phyloP scores from a whole-genome alignment of 2,888 invertebrate species.

The Aspidapion aeneum region DNA sequence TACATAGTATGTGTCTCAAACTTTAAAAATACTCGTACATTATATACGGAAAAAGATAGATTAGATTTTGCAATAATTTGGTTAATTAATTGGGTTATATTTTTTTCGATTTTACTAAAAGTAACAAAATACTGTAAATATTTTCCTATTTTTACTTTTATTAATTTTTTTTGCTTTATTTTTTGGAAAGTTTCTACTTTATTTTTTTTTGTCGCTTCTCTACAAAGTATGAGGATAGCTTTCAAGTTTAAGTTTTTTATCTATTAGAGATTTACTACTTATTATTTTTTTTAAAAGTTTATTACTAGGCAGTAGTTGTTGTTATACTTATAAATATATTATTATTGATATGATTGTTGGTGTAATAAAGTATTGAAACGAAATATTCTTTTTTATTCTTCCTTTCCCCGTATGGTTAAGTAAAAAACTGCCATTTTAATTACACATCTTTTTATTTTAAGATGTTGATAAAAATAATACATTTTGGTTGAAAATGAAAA shows the following conservation, averaged over 20 bases:
- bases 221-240: neutral
- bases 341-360: constrained; percentile 52
- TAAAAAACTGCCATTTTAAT: too few species aligned
- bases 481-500: too few species aligned
- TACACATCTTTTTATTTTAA: too few species aligned
- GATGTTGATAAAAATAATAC: too few species aligned
- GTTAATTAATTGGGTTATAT: neutral
- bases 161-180: neutral
- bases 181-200: neutral
- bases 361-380: constrained; percentile 46
- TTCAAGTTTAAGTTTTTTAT: neutral
- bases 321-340: constrained; percentile 50
- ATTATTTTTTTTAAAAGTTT: constrained; percentile 38
- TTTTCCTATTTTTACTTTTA: neutral
- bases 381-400: too few species aligned
- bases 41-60: neutral
- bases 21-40: neutral
- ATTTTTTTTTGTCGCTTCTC: neutral
- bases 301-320: constrained; percentile 47
- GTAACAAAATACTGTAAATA: neutral
- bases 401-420: too few species aligned
- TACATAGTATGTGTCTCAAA: neutral
- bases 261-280: neutral
- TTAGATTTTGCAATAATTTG: neutral
- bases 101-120: neutral